Base-by-base conservation (phyloP, 2,113 vertebrate species). In the Dasyornis broadbenti region DNA sequence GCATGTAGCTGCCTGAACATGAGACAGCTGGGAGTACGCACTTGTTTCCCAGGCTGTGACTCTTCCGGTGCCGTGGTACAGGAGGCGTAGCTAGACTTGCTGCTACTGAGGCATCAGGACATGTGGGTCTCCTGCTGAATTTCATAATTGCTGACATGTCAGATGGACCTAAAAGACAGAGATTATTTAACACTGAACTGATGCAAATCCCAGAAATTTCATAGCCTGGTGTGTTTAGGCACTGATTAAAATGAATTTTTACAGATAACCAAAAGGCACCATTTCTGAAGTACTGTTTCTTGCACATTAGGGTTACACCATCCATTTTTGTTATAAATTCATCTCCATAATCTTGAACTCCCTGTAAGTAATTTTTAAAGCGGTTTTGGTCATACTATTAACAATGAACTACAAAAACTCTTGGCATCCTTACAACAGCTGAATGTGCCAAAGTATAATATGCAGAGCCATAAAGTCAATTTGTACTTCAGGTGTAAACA, bases 21-120 rank as follows among this genome's bases (percentile, higher is more conserved):
- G 27, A 56, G 33, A 40, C 26, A 31, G 79, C 35, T 14, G 11
- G 40, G 33, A 73, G 71, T 64, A 98, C 99, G 92, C 94, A 99
- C 99, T 99, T 99, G 98, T 99, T 99, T 94, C 99, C 99, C 94
- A 99, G 97, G 96, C 99, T 99, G 96, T 99, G 99, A 95, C 99
- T 99, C 98, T 99, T 99, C 95, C 99, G 98, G 97, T 99, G 99
- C 87, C 99, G 98, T 15, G 99, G 98, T 16, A 99, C 98, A 6
- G 99, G 99, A 7, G 99, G 99, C 1, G 99, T 99, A 65, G 98
- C 97, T 33, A 99, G 98, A 82, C 97, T 98, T 59, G 98, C 97
- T 31, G 98, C 98, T 75, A 99, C 98, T 10, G 99, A 99, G 9
- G 99, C 97, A 15, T 99, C 99, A 8, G 99, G 99, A 96, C 99